Base-by-base conservation (phyloP, 2,113 vertebrate species). In the Neogale vison region DNA sequence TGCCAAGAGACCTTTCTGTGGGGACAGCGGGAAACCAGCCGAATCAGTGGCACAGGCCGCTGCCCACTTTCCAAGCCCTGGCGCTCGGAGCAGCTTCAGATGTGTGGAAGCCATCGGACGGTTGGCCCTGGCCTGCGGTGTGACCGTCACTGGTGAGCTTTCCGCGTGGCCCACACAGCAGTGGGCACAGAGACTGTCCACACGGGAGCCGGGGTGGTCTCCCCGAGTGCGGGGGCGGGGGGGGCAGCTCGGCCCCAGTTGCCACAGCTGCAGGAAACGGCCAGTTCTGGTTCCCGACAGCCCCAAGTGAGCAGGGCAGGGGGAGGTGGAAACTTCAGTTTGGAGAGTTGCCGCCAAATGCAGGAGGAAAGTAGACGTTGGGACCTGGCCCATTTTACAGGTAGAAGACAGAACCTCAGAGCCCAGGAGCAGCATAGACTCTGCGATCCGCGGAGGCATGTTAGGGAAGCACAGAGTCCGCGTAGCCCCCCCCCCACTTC, bases 151-250 rank as follows among this genome's bases (percentile, higher is more conserved):
- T 52, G 4, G 45, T 4, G 17, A 50, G 76, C 76, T 29, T 10
- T 45, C 24, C 0, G 9, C 20, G 45, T 6, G 29, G 74, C 74
- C 15, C 42, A 4, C 42, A 4, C 6, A 1, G 42, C 42, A 31
- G 74, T 9, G 13, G 26, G 45, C 74, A 10, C 7, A 14, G 7
- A 15, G 7, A 29, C 4, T 21, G 6, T 17, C 13, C 17, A 0
- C 76, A 20, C 17, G 15, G 4, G 42, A 4, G 26, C 42, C 4
- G 39, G 4, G 17, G 15, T 1, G 74, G 29, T 3, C 11, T 14
- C 29, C 29, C 14, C 6, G 8, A 34, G 29, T 1, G 10, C n/a
- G n/a, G n/a, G n/a, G n/a, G n/a, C 2, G 0, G 0, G 45, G 6
- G 6, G 45, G 3, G 6, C 3, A 8, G 42, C 45, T 8, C 42